Evolutionary conservation across 2,797 vertebrate species (phyloP), one percentile per base, ranked within the genome.

Genomic region (Craterocephalus amniculus): DNA sequence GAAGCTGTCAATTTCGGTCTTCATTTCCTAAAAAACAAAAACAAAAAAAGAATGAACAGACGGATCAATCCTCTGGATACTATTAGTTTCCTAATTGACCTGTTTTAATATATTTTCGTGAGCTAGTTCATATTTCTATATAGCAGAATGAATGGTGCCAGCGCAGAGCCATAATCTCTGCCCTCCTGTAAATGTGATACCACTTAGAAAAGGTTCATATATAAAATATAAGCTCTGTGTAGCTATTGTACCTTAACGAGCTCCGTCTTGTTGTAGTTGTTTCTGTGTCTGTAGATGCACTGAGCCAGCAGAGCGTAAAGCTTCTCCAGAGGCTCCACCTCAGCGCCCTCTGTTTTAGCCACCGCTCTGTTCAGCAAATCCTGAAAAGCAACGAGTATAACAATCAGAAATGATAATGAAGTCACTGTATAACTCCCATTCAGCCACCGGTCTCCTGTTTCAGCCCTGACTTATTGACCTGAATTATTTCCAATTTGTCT

Each of bases 231-330:
- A 26, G 64, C 14, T 56, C 13, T 51, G 24, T 24, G 32, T 51
- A 6, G 34, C 32, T 10, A 4, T 26, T 5, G 52, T 49, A 97
- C 96, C 96, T 96, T 90, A 54, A 94, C 20, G 74, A 97, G 90
- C 63, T 84, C 10, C 0, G 90, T 93, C 90, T 97, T 97, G 87
- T 96, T 80, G 27, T 89, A 79, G 72, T 94, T 82, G 64, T 78
- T 90, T 45, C 94, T 89, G 82, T 96, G 95, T 32, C 88, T 90
- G 91, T 97, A 98, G 84, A 98, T 95, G 83, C 95, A 94, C 61
- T 98, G 96, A 83, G 95, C 95, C 63, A 97, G 90, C 35, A 94
- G 35, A 26, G 95, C 95, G 27, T 96, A 96, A 0, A 97, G 87
- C 85, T 97, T 97, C 92, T 97, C 97, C 83, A 98, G 77, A 1